phyloP scores from a whole-genome alignment of 2,797 vertebrate genomes.

The Enteromius afrohamiltoni region DNA sequence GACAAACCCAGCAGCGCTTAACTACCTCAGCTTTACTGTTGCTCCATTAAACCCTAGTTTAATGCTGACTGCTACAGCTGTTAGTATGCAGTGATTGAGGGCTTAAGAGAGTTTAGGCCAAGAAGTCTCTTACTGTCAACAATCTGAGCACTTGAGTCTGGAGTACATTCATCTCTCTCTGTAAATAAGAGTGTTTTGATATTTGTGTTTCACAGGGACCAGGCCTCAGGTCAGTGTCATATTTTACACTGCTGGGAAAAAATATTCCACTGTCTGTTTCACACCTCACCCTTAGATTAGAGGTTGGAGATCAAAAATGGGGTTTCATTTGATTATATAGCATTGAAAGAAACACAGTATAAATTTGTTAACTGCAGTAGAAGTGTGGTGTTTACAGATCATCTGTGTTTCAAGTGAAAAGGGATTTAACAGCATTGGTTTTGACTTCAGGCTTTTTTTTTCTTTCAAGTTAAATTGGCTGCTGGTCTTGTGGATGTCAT shows the following conservation, averaged over 20 bases:
- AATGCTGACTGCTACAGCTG: conserved; percentile 35
- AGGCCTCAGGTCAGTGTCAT: conserved; percentile 29
- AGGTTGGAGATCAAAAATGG: background rate
- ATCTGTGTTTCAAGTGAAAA: conserved; percentile 11
- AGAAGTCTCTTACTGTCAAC: conserved; percentile 64
- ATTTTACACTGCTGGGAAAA: conserved; percentile 33
- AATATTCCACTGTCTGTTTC: conserved; percentile 39
- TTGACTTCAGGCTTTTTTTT: conserved; percentile 2
- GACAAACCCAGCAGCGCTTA: background rate
- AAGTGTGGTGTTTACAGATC: conserved; percentile 5
- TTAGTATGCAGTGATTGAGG: conserved; percentile 62
- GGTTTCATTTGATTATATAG: background rate
- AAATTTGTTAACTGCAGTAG: background rate
- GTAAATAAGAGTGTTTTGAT: conserved; percentile 69
- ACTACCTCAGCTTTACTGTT: background rate
- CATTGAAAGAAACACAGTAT: background rate
- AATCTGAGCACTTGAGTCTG: conserved; percentile 68
- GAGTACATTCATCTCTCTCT: conserved; percentile 67
- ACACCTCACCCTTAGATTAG: conserved; percentile 23
- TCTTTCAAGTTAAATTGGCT: conserved; percentile 35
- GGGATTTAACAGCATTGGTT: conserved; percentile 41
- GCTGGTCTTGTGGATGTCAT: conserved; percentile 41
- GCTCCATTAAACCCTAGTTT: conserved; percentile 1
- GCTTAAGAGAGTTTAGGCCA: conserved; percentile 68
- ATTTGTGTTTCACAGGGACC: conserved; percentile 64